Evolutionary conservation across 2,888 invertebrate species (phyloP), one percentile per base, ranked within the genome.

Genomic region (Ophraella communa): DNA sequence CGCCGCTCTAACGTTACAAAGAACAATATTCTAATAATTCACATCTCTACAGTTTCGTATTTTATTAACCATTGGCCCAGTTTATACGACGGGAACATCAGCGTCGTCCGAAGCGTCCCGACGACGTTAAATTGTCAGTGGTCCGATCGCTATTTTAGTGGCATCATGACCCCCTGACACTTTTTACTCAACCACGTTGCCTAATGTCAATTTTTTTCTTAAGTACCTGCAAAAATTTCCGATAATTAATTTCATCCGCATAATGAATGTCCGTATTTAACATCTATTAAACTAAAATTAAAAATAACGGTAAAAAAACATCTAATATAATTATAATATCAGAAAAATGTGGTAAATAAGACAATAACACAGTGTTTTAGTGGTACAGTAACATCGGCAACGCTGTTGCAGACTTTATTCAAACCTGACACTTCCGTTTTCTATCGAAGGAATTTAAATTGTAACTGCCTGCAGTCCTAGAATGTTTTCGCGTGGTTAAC

Each of bases 131-230:
- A 21, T 2, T 21, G 8, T 45, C 24, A 14, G 49, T 66, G 60
- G n/a, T n/a, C 61, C 65, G 55, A 52, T 65, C 66, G 69, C 70
- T 72, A 73, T 73, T 73, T 72, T 71, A 65, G 66, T 72, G 69
- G 68, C 70, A 67, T 60, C 66, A 62, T 66, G 69, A 69, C 68
- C 68, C 69, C 61, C 65, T 64, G 67, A 58, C 58, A 49, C 49
- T 58, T 49, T 58, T 33, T 44, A 18, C 47, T 44, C 24, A 14
- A 53, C 54, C 47, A 58, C 53, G 54, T 39, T 45, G 59, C 60
- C 53, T 55, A 18, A 2, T 18, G 47, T 20, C 5, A 24, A 24
- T 1, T 3, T 24, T 21, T 24, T 21, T 10, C 4, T 4, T n/a
- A 14, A n/a, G n/a, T n/a, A 2, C 11, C 14, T 35, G 14, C 11